Evolutionary conservation across 35 echinoderm and acorn worm species (phyloP).

Genomic region (Heliocidaris erythrogramma): DNA sequence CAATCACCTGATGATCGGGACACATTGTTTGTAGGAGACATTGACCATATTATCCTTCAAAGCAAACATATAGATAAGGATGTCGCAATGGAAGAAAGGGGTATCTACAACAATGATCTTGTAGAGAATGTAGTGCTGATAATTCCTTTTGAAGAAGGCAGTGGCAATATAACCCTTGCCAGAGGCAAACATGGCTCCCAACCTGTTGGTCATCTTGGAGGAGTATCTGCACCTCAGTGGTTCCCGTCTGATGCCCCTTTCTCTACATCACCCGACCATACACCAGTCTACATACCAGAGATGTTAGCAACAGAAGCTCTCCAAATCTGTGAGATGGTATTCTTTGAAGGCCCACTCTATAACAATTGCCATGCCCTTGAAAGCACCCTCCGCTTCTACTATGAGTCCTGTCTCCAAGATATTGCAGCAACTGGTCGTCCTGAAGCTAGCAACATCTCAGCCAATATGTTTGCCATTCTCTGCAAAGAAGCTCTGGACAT

Average conservation of each 20-base stretch:
- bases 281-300: conserved; percentile 23
- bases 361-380: conserved; percentile 44
- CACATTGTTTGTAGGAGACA: conserved; percentile 44
- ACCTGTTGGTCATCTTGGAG: conserved; percentile 12
- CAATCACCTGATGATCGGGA: background rate
- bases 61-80: conserved; percentile 14
- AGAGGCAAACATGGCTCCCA: background rate
- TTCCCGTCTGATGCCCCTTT: conserved; percentile 68
- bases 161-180: conserved; percentile 21
- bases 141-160: conserved; percentile 59
- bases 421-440: conserved; percentile 59
- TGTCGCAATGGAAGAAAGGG: background rate
- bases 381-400: conserved; percentile 66
- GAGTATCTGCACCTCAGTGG: conserved; percentile 46
- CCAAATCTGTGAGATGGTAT: conserved; percentile 40
- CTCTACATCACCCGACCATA: conserved; percentile 35
- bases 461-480: conserved; percentile 71
- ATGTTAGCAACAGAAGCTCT: conserved; percentile 38
- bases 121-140: conserved; percentile 37
- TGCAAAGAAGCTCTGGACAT: conserved; percentile 55
- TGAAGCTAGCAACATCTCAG: conserved; percentile 54
- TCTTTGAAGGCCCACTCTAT: conserved; percentile 54
- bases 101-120: conserved; percentile 28
- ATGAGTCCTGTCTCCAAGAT: conserved; percentile 61
- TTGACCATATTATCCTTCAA: conserved; percentile 52